phyloP scores from a whole-genome alignment of 2,797 vertebrate species.

The Lepus oiostolus region DNA sequence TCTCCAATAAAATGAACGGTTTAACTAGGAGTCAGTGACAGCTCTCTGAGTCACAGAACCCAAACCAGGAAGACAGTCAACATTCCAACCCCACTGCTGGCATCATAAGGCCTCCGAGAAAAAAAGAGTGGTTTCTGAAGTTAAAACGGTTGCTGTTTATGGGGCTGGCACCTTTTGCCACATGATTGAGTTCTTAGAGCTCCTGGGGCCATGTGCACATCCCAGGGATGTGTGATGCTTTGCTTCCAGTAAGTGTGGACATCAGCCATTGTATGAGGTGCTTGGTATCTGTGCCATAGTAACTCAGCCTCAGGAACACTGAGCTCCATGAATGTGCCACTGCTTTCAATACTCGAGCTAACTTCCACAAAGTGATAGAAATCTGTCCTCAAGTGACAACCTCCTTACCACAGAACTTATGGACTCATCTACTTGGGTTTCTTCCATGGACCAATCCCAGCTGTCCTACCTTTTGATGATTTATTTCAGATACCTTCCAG shows the following conservation, averaged over 20 bases:
- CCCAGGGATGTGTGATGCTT: not conserved
- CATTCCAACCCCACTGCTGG: not conserved
- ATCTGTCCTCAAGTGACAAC: slow-evolving; percentile 68
- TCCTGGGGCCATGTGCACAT: not conserved
- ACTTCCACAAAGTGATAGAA: slow-evolving; percentile 58
- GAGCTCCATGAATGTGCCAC: slow-evolving; percentile 18
- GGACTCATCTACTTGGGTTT: slow-evolving; percentile 68
- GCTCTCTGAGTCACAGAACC: not conserved
- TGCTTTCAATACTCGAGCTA: slow-evolving; percentile 41
- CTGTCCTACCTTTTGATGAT: slow-evolving; percentile 77
- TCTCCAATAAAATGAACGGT: not conserved
- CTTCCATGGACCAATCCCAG: slow-evolving; percentile 75
- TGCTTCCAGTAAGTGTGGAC: not conserved
- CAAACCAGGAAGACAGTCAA: not conserved
- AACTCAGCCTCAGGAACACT: not conserved
- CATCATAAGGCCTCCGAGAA: not conserved
- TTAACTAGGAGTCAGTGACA: not conserved
- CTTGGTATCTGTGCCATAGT: not conserved
- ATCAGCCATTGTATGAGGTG: not conserved
- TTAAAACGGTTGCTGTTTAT: not conserved
- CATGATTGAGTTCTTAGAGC: not conserved
- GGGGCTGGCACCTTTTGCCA: not conserved
- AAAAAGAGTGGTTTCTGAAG: not conserved
- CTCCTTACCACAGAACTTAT: slow-evolving; percentile 73
- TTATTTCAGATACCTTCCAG: slow-evolving; percentile 78